Evolutionary conservation across 2,797 vertebrate species (phyloP).

Genomic region (Halcyon badia): DNA sequence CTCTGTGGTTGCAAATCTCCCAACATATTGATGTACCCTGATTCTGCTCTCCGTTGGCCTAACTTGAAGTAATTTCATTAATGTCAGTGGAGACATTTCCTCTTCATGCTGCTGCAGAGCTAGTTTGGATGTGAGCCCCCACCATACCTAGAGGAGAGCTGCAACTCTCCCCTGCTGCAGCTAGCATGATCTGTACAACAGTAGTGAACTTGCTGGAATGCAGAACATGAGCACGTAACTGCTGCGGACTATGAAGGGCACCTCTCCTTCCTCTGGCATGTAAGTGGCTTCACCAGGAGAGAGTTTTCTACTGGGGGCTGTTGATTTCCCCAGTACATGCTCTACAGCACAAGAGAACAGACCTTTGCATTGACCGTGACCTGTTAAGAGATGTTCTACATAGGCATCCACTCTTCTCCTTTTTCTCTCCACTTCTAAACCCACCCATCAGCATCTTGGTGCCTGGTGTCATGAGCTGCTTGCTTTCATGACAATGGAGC

Average conservation of each 20-base stretch:
- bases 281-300: neutral
- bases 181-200: neutral
- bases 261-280: neutral
- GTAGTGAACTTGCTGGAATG: neutral
- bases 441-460: neutral
- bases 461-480: neutral
- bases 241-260: neutral
- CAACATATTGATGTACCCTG: neutral
- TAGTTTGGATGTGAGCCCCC: neutral
- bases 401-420: neutral
- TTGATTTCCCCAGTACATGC: neutral
- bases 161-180: neutral
- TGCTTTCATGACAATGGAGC: neutral
- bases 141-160: neutral
- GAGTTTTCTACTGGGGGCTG: neutral
- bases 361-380: neutral
- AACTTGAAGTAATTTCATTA: neutral
- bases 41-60: slow-evolving; percentile 12
- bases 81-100: neutral
- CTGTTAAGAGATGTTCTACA: neutral
- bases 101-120: neutral
- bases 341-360: neutral
- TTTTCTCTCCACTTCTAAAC: neutral
- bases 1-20: neutral
- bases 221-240: neutral